These are phyloP conservation scores for Pelecanoides urinatrix DNA, from an alignment of 2,113 vertebrate species.

Conservation along the genomic window DNA sequence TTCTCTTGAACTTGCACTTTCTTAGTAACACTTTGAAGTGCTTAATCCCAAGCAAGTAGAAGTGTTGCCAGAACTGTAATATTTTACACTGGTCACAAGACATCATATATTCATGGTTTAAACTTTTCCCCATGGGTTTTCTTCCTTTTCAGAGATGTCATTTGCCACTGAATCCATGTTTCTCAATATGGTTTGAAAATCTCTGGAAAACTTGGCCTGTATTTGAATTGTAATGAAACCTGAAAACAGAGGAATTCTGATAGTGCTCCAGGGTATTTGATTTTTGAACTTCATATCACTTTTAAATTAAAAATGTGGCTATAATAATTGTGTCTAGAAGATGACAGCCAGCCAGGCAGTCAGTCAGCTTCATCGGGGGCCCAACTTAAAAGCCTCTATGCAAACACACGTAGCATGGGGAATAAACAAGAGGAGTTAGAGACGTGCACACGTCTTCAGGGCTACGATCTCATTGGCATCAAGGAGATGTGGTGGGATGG, in stretches of 20 bases:
- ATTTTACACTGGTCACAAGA: not conserved
- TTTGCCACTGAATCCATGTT: not conserved
- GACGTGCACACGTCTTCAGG: no score
- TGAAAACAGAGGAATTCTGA: not conserved
- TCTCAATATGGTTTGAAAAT: not conserved
- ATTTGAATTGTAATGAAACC: not conserved
- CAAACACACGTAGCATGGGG: no score
- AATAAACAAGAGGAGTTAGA: no score
- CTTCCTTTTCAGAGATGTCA: not conserved
- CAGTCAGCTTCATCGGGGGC: no score
- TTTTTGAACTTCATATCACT: not conserved
- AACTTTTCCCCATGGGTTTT: not conserved
- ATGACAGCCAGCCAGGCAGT: not conserved
- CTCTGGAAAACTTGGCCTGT: not conserved
- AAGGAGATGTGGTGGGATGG: no score
- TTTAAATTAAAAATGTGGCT: not conserved
- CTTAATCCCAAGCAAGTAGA: not conserved
- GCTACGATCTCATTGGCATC: no score
- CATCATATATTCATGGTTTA: not conserved
- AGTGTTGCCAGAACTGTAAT: not conserved
- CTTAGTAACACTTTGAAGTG: not conserved
- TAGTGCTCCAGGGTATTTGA: not conserved
- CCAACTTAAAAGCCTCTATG: no score
- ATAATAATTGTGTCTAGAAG: not conserved
- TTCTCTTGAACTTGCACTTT: not conserved